Conservation (phyloP, 2,113 vertebrate species). For the Clarias magur region DNA sequence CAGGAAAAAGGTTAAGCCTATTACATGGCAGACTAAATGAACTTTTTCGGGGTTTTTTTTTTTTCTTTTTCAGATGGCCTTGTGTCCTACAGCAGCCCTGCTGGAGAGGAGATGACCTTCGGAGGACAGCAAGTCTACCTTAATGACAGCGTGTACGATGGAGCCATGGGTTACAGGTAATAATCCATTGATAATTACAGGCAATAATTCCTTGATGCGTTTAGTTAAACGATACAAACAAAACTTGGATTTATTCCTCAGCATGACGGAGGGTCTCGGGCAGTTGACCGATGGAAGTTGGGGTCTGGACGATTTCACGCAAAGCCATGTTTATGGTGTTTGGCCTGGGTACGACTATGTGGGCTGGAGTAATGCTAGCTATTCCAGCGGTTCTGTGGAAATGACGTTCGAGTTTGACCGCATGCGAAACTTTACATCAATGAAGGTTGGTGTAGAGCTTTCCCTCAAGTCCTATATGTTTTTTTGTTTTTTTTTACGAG, state of each 20-base stretch:
- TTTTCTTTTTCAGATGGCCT: conserved; percentile 79
- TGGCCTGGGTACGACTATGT: conserved; percentile 96
- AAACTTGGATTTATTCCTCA: conserved; percentile 49
- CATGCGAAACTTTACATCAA: conserved; percentile 90
- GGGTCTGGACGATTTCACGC: conserved; percentile 90
- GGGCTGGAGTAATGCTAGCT: conserved; percentile 91
- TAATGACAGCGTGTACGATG: conserved; percentile 94
- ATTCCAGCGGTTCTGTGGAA: conserved; percentile 82
- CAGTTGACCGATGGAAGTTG: conserved; percentile 92
- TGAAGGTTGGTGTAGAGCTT: conserved; percentile 81
- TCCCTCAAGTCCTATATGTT: neutral
- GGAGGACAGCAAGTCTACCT: conserved; percentile 83
- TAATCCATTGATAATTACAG: conserved; percentile 66
- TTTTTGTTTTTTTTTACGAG: too few species aligned
- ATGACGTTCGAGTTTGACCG: conserved; percentile 93
- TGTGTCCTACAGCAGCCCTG: conserved; percentile 87
- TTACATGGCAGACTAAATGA: neutral
- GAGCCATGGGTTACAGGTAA: conserved; percentile 83
- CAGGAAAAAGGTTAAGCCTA: neutral
- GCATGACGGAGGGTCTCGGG: conserved; percentile 89
- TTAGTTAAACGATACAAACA: neutral
- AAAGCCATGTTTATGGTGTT: conserved; percentile 86
- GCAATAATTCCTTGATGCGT: conserved; percentile 58
- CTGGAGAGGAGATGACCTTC: conserved; percentile 86
- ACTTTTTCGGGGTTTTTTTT: neutral